phyloP scores from a whole-genome alignment of 2,888 invertebrate genomes.

The Eupithecia inturbata region DNA sequence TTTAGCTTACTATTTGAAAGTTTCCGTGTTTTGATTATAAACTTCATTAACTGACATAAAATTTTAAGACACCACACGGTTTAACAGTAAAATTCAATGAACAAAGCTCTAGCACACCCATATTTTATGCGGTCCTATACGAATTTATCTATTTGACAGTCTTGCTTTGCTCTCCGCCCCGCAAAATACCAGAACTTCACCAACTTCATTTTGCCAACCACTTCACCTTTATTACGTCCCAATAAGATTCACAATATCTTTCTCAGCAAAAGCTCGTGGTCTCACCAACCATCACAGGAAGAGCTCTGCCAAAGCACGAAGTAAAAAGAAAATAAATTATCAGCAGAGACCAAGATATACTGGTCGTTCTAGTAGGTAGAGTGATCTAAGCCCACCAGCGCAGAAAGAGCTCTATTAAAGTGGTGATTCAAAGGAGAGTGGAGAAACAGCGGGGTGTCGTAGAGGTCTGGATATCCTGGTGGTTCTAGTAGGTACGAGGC shows the following conservation, averaged over 20 bases:
- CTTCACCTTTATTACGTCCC: slow-evolving; percentile 33
- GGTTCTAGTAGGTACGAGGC: slow-evolving; percentile 63
- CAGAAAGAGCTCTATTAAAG: slow-evolving; percentile 49
- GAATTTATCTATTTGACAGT: slow-evolving; percentile 70
- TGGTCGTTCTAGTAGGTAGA: slow-evolving; percentile 63
- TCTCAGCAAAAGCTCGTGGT: slow-evolving; percentile 50
- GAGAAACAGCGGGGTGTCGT: slow-evolving; percentile 48
- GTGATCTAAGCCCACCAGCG: slow-evolving; percentile 27
- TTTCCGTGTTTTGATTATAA: slow-evolving; percentile 3
- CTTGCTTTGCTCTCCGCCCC: slow-evolving; percentile 70
- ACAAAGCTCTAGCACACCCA: slow-evolving; percentile 29
- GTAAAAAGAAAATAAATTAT: slow-evolving; percentile 28
- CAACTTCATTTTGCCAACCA: slow-evolving; percentile 34
- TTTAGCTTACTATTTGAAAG: not conserved
- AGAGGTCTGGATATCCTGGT: slow-evolving; percentile 60
- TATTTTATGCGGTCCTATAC: slow-evolving; percentile 33
- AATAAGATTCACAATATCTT: slow-evolving; percentile 49
- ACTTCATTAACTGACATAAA: slow-evolving; percentile 9
- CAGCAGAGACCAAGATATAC: slow-evolving; percentile 53
- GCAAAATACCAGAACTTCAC: slow-evolving; percentile 63
- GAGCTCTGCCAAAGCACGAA: slow-evolving; percentile 50
- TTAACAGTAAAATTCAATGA: slow-evolving; percentile 27
- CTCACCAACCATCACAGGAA: slow-evolving; percentile 50
- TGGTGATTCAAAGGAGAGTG: slow-evolving; percentile 21
- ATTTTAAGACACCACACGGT: slow-evolving; percentile 9